Evolutionary conservation across 2,113 vertebrate genomes (phyloP).

Genomic region (Albula goreensis): DNA sequence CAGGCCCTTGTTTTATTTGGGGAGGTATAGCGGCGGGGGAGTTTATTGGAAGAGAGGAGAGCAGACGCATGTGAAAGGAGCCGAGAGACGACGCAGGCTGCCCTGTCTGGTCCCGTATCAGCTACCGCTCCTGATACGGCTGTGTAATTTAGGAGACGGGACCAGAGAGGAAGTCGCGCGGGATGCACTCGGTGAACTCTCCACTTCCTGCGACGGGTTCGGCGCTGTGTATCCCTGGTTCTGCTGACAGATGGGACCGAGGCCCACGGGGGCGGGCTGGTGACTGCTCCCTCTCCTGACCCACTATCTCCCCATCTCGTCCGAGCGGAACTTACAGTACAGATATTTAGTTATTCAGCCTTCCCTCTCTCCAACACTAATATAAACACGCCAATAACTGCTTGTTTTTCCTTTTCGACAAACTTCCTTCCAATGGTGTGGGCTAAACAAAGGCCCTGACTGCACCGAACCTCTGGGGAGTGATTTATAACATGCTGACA

Average conservation of each 20-base stretch:
- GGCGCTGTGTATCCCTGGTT: slow-evolving; percentile 19
- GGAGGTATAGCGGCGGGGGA: background rate
- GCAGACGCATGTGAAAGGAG: background rate
- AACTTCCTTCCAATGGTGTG: slow-evolving; percentile 43
- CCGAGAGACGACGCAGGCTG: background rate
- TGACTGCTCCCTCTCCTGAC: background rate
- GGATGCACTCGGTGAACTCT: background rate
- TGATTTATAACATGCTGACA: slow-evolving; percentile 78
- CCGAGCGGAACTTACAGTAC: slow-evolving; percentile 35
- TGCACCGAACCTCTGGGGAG: slow-evolving; percentile 47
- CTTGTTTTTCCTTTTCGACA: slow-evolving; percentile 33
- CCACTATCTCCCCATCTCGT: slow-evolving; percentile 51
- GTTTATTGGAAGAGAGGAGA: background rate
- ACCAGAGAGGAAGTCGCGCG: background rate
- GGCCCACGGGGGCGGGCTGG: background rate
- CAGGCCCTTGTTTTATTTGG: background rate
- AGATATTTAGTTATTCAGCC: slow-evolving; percentile 53
- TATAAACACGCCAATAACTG: slow-evolving; percentile 44
- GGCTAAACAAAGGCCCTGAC: slow-evolving; percentile 64
- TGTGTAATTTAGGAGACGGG: slow-evolving; percentile 13
- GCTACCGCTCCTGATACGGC: background rate
- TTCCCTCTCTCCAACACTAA: slow-evolving; percentile 50
- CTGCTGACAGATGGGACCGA: slow-evolving; percentile 34
- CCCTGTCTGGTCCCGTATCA: background rate
- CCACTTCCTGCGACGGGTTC: background rate